A percentile compares a stretch with the other conserved stretches of the same genome.
Evolutionary conservation across 2,113 vertebrate genomes (phyloP).

Genomic region (Ictalurus furcatus): DNA sequence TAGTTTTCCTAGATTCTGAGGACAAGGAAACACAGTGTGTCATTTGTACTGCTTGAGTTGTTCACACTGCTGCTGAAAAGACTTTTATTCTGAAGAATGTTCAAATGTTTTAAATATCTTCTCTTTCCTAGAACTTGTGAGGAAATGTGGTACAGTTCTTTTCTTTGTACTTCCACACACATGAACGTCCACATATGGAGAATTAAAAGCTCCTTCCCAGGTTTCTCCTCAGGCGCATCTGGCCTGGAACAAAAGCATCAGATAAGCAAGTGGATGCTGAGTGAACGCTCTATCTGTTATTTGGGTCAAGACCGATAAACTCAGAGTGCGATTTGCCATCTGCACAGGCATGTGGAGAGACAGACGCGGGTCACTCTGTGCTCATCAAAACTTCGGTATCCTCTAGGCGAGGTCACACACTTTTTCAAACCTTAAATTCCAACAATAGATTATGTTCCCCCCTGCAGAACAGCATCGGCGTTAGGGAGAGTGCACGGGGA

Average conservation of each 20-base stretch:
- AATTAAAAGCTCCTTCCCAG: slow-evolving; percentile 33
- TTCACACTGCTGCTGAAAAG: not conserved
- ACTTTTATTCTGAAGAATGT: not conserved
- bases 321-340: slow-evolving; percentile 17
- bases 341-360: slow-evolving; percentile 57
- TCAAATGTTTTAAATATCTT: not conserved
- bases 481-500: slow-evolving; percentile 64
- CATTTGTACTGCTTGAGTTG: not conserved
- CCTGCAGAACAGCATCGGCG: slow-evolving; percentile 66
- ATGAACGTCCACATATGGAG: slow-evolving; percentile 1
- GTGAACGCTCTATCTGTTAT: slow-evolving; percentile 38
- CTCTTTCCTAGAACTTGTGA: not conserved
- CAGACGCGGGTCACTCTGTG: slow-evolving; percentile 51
- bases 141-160: not conserved
- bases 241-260: slow-evolving; percentile 44
- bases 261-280: slow-evolving; percentile 37
- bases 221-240: slow-evolving; percentile 46
- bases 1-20: not conserved
- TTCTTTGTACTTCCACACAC: not conserved
- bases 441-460: slow-evolving; percentile 80
- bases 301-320: slow-evolving; percentile 51
- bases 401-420: slow-evolving; percentile 24
- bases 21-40: not conserved
- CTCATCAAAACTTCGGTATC: slow-evolving; percentile 23
- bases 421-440: slow-evolving; percentile 65